Percentiles rank a stretch among this genome's conserved stretches.
phyloP scores from a whole-genome alignment of 2,888 invertebrate genomes.

The Caenorhabditis zanzibari region DNA sequence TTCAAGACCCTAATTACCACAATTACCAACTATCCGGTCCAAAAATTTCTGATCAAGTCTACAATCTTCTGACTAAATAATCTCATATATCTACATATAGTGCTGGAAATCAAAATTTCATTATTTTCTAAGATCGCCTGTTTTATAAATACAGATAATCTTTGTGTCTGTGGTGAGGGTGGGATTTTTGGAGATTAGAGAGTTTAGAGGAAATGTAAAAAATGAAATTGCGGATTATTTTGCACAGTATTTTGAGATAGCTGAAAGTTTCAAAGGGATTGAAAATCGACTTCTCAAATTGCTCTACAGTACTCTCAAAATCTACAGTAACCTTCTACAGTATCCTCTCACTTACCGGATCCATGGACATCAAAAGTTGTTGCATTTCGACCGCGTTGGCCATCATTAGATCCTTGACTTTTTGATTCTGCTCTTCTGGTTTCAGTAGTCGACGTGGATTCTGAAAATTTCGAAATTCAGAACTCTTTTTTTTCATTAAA shows the following conservation, averaged over 20 bases:
- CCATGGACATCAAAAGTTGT: constrained; percentile 66
- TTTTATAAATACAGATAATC: neutral
- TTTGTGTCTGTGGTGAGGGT: constrained; percentile 12
- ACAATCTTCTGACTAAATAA: neutral
- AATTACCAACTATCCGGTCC: too few species aligned
- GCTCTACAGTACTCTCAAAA: neutral
- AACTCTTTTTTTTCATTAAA: neutral
- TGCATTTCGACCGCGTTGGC: constrained; percentile 67
- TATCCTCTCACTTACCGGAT: constrained; percentile 51
- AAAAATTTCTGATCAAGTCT: too few species aligned
- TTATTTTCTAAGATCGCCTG: constrained; percentile 7
- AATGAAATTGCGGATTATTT: neutral
- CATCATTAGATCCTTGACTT: constrained; percentile 33
- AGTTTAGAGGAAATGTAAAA: constrained; percentile 2
- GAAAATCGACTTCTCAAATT: neutral
- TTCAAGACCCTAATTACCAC: too few species aligned
- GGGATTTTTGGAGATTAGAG: neutral
- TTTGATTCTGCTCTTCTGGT: neutral
- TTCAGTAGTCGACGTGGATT: constrained; percentile 12
- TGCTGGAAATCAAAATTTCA: neutral
- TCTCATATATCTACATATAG: constrained; percentile 12
- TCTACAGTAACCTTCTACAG: constrained; percentile 5
- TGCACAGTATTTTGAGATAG: neutral
- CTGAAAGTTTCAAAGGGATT: too few species aligned
- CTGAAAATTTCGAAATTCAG: constrained; percentile 10